These are phyloP conservation scores for Phaonia tiefii DNA, from an alignment of 2,888 invertebrate genomes.

Conservation along the genomic window DNA sequence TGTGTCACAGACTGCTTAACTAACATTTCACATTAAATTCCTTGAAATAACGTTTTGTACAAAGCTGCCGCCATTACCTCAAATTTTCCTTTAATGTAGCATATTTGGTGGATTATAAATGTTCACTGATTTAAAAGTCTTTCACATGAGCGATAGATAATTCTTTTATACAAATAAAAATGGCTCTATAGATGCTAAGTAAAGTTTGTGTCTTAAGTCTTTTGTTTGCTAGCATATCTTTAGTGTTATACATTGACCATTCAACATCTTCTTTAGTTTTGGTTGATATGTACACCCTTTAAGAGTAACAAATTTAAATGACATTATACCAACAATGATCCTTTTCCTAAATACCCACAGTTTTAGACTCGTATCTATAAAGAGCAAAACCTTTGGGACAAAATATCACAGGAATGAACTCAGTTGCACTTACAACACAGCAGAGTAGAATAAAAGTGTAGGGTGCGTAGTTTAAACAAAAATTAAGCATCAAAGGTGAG, in stretches of 20 bases:
- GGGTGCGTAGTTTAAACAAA: too few relatives aligned
- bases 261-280: not conserved
- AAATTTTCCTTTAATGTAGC: too few relatives aligned
- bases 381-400: not conserved
- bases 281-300: conserved; percentile 3
- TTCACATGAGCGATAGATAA: too few relatives aligned
- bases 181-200: too few relatives aligned
- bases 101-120: too few relatives aligned
- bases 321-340: not conserved
- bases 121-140: too few relatives aligned
- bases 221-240: not conserved
- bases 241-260: too few relatives aligned
- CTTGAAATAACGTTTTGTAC: too few relatives aligned
- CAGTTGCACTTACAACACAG: conserved; percentile 31
- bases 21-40: too few relatives aligned
- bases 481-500: conserved; percentile 49
- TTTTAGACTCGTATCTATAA: not conserved
- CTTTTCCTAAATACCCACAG: not conserved
- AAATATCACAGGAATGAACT: not conserved
- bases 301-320: not conserved
- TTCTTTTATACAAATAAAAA: too few relatives aligned
- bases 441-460: not conserved
- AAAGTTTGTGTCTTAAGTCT: conserved; percentile 6
- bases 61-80: too few relatives aligned
- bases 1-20: too few relatives aligned